phyloP scores from a whole-genome alignment of 1,140 invertebrate genomes.

The Zaprionus ornatus region DNA sequence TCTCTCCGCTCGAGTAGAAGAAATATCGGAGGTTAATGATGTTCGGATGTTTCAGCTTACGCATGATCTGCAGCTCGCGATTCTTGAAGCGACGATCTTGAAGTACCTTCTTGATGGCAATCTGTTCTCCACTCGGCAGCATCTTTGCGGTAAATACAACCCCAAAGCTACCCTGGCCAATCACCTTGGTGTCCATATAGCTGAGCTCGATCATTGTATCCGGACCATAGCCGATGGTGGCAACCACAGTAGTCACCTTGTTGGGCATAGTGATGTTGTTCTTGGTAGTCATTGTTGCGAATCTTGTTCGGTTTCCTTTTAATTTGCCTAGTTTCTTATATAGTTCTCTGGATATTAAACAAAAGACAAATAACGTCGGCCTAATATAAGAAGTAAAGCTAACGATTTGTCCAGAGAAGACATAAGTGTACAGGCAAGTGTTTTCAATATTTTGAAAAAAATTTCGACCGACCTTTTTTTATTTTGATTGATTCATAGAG shows the following conservation, averaged over 20 bases:
- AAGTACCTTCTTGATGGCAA: slow-evolving; percentile 99
- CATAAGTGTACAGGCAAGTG: slow-evolving; percentile 37
- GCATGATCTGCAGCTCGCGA: slow-evolving; percentile 99
- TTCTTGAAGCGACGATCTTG: slow-evolving; percentile 99
- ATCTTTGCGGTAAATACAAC: slow-evolving; percentile 99
- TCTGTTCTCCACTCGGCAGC: slow-evolving; percentile 95
- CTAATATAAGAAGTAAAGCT: slow-evolving; percentile 17
- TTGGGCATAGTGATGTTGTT: slow-evolving; percentile 24
- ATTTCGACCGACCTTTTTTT: slow-evolving; percentile 31
- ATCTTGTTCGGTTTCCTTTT: background rate
- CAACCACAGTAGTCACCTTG: slow-evolving; percentile 97
- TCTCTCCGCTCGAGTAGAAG: slow-evolving; percentile 99
- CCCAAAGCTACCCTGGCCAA: slow-evolving; percentile 99
- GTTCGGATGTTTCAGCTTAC: slow-evolving; percentile 98
- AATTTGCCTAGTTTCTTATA: background rate
- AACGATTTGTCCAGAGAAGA: slow-evolving; percentile 21
- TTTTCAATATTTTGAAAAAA: slow-evolving; percentile 24
- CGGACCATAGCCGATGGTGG: slow-evolving; percentile 95
- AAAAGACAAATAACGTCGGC: slow-evolving; percentile 24
- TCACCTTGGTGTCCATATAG: slow-evolving; percentile 98
- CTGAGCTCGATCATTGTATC: slow-evolving; percentile 97
- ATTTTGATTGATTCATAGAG: slow-evolving; percentile 13
- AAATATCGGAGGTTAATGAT: slow-evolving; percentile 99
- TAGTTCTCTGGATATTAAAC: slow-evolving; percentile 2
- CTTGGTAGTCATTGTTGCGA: slow-evolving; percentile 30